Evolutionary conservation across 2,113 vertebrate species (phyloP).

Genomic region (Canis aureus): DNA sequence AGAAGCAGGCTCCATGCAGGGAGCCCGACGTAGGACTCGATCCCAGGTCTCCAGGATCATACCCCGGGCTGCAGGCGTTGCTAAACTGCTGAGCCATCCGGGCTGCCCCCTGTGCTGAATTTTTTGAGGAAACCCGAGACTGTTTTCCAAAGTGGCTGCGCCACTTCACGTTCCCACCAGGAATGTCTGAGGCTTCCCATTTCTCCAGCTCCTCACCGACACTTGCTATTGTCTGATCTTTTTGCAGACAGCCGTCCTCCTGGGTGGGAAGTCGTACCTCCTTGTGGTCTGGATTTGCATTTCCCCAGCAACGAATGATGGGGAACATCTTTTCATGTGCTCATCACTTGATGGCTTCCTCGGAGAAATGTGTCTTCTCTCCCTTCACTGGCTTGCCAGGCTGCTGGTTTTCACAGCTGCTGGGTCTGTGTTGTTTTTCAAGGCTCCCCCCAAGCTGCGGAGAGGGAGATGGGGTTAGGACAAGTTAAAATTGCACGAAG

Average conservation of each 20-base stretch:
- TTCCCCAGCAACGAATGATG: not conserved
- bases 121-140: not conserved
- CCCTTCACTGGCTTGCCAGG: not conserved
- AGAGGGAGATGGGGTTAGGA: not conserved
- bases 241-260: not conserved
- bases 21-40: too few species aligned
- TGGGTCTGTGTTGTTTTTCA: not conserved
- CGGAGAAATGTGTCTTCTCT: not conserved
- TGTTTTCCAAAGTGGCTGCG: not conserved
- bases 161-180: not conserved
- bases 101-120: not conserved
- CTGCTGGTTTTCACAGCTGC: not conserved
- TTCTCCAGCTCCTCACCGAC: not conserved
- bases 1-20: too few species aligned
- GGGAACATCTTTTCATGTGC: not conserved
- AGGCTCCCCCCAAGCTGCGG: not conserved
- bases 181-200: fast-evolving
- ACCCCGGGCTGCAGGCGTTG: too few species aligned
- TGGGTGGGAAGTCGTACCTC: not conserved
- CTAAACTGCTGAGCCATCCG: too few species aligned
- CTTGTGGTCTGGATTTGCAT: too few species aligned
- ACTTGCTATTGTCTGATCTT: not conserved
- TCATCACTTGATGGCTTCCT: fast-evolving
- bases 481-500: not conserved
- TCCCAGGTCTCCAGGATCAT: too few species aligned